Base-by-base conservation (phyloP, 2,797 vertebrate genomes). In the Peromyscus aztecus region DNA sequence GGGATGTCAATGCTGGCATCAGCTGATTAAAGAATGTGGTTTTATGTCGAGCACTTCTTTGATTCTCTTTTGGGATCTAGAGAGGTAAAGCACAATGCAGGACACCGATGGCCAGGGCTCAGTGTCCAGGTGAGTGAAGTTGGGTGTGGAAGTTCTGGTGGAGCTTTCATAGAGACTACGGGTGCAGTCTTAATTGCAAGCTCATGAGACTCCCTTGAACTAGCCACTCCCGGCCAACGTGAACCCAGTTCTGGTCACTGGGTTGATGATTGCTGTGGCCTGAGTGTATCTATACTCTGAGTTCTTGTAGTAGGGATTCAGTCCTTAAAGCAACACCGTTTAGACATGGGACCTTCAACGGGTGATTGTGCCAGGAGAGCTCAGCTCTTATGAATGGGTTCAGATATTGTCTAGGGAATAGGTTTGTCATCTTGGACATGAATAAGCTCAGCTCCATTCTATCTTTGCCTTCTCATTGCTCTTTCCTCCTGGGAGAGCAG, bases 81-180 rank as follows among this genome's bases (percentile, higher is more conserved):
- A 94, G 43, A 77, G 88, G 69, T 55, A 94, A 40, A 17, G n/a
- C 86, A 4, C 37, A 31, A 23, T 37, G 11, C 14, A 69, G 69
- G 71, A 21, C 3, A 37, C n/a, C 43, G 12, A 63, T 63, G 16
- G 83, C 63, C 67, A 24, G 12, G 63, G 46, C 19, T 49, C 61
- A 85, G 31, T 23, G 49, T 82, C 61, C 55, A 52, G 2, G 1
- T 81, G 76, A 61, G 24, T 84, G 73, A 75, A 31, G 23, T 4
- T 69, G 43, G n/a, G 83, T 88, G 2, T 59, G 81, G 4, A 6
- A 52, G 19, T 9, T 2, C 13, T 6, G 1, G 43, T 13, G 83
- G 59, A 65, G 21, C 29, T 92, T 94, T 82, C 93, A 88, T 65
- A 59, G 34, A 95, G 57, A 43, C 43, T 80, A 7, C 17, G 59